phyloP scores from a whole-genome alignment of 2,888 invertebrate species.

The Temnothorax unifasciatus region DNA sequence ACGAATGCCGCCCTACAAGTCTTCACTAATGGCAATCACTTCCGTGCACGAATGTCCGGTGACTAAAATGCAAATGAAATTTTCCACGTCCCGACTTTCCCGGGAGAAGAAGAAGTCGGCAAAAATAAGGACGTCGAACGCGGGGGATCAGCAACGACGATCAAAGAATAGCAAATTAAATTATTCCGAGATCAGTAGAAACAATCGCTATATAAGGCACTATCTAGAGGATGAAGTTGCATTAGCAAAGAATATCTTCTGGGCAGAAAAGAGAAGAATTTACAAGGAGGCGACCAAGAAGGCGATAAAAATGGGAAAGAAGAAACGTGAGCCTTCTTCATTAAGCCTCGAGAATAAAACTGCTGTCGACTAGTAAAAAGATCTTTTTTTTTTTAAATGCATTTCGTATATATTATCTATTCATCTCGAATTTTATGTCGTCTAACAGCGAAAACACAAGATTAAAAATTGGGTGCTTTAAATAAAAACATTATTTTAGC shows the following conservation, averaged over 20 bases:
- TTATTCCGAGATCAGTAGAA: neutral
- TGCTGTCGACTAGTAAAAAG: neutral
- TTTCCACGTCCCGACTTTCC: neutral
- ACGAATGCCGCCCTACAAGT: constrained; percentile 53
- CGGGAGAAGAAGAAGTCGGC: neutral
- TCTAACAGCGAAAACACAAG: neutral
- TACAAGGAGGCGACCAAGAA: constrained; percentile 54
- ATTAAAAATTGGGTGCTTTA: neutral
- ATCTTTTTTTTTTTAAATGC: neutral
- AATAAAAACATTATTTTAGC: too few species aligned
- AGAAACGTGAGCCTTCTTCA: constrained; percentile 61
- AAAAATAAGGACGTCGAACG: neutral
- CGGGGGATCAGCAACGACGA: neutral
- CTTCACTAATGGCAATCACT: constrained; percentile 57
- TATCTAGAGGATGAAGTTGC: constrained; percentile 74
- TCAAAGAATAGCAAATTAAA: neutral
- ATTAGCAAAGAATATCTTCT: constrained; percentile 60
- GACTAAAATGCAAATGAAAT: constrained; percentile 66
- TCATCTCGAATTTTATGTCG: neutral
- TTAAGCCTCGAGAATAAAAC: neutral
- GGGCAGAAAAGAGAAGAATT: constrained; percentile 52
- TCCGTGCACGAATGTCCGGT: constrained; percentile 69
- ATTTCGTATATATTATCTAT: neutral
- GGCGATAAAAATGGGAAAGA: constrained; percentile 55
- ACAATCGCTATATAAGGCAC: neutral